These are phyloP conservation scores for Agrochola litura DNA, from an alignment of 2,888 invertebrate species.

Conservation along the genomic window DNA sequence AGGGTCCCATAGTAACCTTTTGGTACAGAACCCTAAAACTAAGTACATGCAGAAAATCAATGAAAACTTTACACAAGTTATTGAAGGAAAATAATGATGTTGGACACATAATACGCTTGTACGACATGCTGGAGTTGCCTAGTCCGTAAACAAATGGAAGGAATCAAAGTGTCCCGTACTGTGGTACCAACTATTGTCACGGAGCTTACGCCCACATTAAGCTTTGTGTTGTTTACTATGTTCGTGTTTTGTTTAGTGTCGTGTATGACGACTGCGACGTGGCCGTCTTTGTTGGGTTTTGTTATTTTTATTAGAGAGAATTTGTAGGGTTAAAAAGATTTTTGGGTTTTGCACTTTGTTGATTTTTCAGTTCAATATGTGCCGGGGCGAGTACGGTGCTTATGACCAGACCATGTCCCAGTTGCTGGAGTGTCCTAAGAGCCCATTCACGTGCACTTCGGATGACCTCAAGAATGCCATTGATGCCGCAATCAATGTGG, in stretches of 20 bases:
- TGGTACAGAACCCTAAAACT: not conserved
- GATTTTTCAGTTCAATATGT: not conserved
- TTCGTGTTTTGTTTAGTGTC: constrained; percentile 69
- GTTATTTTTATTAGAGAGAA: constrained; percentile 21
- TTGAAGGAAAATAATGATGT: constrained; percentile 42
- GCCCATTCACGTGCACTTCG: not conserved
- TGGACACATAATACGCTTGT: constrained; percentile 45
- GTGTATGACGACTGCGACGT: constrained; percentile 47
- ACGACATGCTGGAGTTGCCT: constrained; percentile 19
- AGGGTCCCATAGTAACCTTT: not conserved
- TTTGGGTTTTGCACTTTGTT: not conserved
- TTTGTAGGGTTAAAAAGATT: not conserved
- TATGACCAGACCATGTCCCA: not conserved
- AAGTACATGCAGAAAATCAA: constrained; percentile 13
- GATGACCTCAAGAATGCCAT: not conserved
- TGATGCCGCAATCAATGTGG: not conserved
- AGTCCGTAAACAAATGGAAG: constrained; percentile 64
- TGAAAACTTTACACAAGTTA: constrained; percentile 29
- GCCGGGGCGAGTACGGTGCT: too few species aligned
- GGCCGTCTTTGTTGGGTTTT: constrained; percentile 15
- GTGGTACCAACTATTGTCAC: constrained; percentile 69
- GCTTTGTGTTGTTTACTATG: constrained; percentile 73
- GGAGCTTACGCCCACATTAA: constrained; percentile 71
- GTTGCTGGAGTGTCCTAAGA: not conserved
- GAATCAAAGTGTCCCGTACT: constrained; percentile 70